Conservation (phyloP, 92 coral and sea anemone genomes). For the Paramuricea clavata region DNA sequence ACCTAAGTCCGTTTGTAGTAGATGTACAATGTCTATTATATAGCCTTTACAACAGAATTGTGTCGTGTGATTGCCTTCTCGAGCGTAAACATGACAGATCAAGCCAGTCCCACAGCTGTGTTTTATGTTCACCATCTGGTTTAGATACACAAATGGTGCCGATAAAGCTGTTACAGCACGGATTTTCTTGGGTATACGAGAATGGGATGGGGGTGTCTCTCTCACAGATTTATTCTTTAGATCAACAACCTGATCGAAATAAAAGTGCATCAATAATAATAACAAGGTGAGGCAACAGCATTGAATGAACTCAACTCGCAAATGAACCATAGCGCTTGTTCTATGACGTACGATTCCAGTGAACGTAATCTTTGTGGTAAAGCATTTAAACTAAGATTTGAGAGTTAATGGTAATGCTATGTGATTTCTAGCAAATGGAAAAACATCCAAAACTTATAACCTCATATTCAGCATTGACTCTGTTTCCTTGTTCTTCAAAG, state of each 20-base stretch:
- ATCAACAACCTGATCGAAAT: neutral
- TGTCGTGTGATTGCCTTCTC: neutral
- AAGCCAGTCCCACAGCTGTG: constrained; percentile 33
- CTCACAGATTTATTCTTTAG: neutral
- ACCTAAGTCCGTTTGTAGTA: constrained; percentile 59
- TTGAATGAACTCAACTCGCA: too few relatives aligned
- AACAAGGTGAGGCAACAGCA: neutral
- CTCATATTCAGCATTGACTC: constrained; percentile 71
- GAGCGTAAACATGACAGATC: neutral
- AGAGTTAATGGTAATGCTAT: too few relatives aligned
- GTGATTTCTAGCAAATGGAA: neutral
- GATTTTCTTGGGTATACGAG: constrained; percentile 18
- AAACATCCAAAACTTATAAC: neutral
- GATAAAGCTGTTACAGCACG: constrained; percentile 71
- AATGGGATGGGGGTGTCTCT: neutral
- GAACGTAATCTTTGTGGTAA: too few relatives aligned
- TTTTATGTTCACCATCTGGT: neutral
- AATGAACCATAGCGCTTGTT: too few relatives aligned
- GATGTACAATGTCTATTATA: constrained; percentile 68
- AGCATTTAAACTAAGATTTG: too few relatives aligned
- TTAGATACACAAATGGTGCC: constrained; percentile 62
- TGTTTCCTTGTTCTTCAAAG: constrained; percentile 68
- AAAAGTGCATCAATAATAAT: neutral
- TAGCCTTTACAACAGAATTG: constrained; percentile 73
- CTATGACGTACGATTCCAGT: neutral